Evolutionary conservation across 2,113 vertebrate genomes (phyloP), one percentile per base, ranked within the genome.

Genomic region (Oxyura jamaicensis): DNA sequence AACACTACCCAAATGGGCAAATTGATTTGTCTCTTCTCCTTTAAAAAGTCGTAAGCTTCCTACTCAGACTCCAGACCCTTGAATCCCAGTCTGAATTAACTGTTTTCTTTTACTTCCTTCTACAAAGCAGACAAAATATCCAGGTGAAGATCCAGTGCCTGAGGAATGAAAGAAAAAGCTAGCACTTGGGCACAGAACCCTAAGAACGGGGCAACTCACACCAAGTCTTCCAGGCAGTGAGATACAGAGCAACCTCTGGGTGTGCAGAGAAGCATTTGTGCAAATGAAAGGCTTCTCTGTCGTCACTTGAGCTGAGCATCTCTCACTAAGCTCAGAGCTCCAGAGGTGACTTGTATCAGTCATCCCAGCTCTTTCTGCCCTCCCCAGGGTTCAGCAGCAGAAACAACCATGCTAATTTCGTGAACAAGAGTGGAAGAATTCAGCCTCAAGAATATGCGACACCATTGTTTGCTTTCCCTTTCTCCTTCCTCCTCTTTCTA

Each of bases 141-240:
- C 44, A 36, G n/a, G 11, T 46, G 73, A 72, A 84, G 60, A 33
- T 23, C 22, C 22, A 14, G 33, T 44, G 26, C 44, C 41, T 29
- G 26, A 75, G 39, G 22, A 76, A 60, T 2, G 3, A 83, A 46
- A 35, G 13, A 36, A 76, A 85, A 88, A 44, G 3, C 0, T 13
- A 55, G 14, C 19, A n/a, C 15, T 46, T 62, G 52, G 58, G 12
- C 42, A 68, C 0, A 0, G 25, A 10, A 8, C 23, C 62, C 31
- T 26, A 13, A 62, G 19, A 46, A 50, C 2, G 9, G 3, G 23
- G 19, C 16, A 26, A 28, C 18, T 77, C 50, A 6, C 29, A 19
- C 31, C 9, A 18, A 46, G 53, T 23, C 56, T 58, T 28, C 46
- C 56, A 1, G 0, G 18, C 3, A 9, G 21, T 14, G 42, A 35